These are phyloP conservation scores for Notechis scutatus DNA, from an alignment of 2,113 vertebrate genomes.

Conservation along the genomic window DNA sequence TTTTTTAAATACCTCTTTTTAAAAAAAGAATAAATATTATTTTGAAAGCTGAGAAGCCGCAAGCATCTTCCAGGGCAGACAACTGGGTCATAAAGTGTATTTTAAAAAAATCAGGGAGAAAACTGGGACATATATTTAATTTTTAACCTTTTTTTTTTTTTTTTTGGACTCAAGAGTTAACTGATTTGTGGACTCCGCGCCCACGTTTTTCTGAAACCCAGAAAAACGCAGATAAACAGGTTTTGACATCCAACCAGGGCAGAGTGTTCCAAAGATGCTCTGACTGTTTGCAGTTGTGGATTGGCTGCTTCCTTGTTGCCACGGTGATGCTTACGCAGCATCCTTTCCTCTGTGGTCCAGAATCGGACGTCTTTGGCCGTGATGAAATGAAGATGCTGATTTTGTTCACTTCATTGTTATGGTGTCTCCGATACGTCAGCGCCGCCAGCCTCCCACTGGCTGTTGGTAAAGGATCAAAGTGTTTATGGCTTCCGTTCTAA, in stretches of 20 bases:
- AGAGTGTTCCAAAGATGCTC: background rate
- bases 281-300: background rate
- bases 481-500: background rate
- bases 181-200: accelerated
- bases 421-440: background rate
- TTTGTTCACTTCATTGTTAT: background rate
- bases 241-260: background rate
- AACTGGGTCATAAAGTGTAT: background rate
- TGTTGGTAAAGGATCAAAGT: background rate
- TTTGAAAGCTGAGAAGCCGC: background rate
- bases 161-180: background rate
- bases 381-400: background rate
- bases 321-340: background rate
- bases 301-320: background rate
- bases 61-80: background rate
- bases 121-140: background rate
- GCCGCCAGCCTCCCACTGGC: background rate
- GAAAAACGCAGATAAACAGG: no score
- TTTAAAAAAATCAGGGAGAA: background rate
- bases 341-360: background rate
- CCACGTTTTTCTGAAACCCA: background rate
- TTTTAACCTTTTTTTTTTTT: background rate
- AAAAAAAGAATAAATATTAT: background rate
- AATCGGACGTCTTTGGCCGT: background rate
- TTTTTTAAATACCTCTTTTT: background rate